These are phyloP conservation scores for Cephalotes varians DNA, from an alignment of 2,888 invertebrate genomes.

Conservation along the genomic window DNA sequence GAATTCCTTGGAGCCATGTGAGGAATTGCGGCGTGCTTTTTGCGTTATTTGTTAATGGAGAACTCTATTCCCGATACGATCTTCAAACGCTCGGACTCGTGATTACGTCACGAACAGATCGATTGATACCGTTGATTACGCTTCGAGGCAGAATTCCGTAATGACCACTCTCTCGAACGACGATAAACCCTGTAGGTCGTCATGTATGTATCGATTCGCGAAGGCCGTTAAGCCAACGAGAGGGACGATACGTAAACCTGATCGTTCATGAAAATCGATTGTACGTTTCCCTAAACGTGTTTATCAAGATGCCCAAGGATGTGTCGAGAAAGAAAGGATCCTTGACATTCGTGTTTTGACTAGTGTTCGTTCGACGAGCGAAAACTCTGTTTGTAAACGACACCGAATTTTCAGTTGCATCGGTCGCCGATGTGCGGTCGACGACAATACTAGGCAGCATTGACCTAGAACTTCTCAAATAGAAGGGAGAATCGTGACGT, in stretches of 20 bases:
- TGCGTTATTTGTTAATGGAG: constrained; percentile 49
- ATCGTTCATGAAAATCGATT: constrained; percentile 17
- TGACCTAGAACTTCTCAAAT: constrained; percentile 77
- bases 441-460: constrained; percentile 68
- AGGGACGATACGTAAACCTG: constrained; percentile 24
- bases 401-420: constrained; percentile 21
- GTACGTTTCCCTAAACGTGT: neutral
- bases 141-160: constrained; percentile 46
- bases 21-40: constrained; percentile 40
- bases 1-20: constrained; percentile 26
- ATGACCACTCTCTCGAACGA: constrained; percentile 40
- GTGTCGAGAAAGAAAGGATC: neutral
- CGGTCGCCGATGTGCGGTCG: constrained; percentile 23
- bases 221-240: constrained; percentile 11
- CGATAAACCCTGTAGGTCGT: constrained; percentile 35
- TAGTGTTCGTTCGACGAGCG: neutral
- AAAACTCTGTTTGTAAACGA: neutral
- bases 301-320: neutral
- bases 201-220: constrained; percentile 43
- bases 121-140: constrained; percentile 46
- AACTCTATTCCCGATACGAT: constrained; percentile 45
- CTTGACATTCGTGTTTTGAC: neutral
- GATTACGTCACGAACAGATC: constrained; percentile 49
- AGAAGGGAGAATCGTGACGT: constrained; percentile 63
- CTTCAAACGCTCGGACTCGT: constrained; percentile 34